These are phyloP conservation scores for Ichneumoninae sp. DNA, from an alignment of 2,888 invertebrate species.

Conservation along the genomic window DNA sequence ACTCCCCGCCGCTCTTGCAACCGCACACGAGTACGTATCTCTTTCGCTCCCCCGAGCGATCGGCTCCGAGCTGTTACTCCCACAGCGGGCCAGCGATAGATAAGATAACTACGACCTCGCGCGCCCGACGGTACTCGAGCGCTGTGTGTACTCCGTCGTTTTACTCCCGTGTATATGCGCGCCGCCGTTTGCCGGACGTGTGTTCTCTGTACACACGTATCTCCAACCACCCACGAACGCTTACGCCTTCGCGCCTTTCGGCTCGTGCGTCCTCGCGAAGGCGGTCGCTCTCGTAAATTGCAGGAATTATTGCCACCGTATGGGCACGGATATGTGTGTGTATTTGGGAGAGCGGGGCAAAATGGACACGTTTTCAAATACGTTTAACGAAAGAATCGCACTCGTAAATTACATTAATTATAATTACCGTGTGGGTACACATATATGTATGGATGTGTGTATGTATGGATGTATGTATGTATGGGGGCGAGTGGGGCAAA, in stretches of 20 bases:
- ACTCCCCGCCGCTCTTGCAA: constrained; percentile 11
- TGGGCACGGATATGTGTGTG: neutral
- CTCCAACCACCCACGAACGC: constrained; percentile 26
- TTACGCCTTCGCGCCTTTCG: constrained; percentile 43
- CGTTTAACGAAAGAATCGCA: too few species aligned
- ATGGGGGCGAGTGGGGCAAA: too few species aligned
- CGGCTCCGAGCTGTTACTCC: constrained; percentile 42
- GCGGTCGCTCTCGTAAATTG: constrained; percentile 29
- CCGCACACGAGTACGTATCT: constrained; percentile 2
- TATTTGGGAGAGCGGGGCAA: too few species aligned
- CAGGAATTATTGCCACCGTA: constrained; percentile 36
- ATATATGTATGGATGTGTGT: too few species aligned
- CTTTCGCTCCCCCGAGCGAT: constrained; percentile 29
- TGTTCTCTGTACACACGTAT: constrained; percentile 13
- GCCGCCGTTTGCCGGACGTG: neutral
- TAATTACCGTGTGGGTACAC: too few species aligned
- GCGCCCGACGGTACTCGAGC: constrained; percentile 34
- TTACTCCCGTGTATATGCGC: neutral
- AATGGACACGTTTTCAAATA: too few species aligned
- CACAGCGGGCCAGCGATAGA: constrained; percentile 57
- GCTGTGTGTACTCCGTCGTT: neutral
- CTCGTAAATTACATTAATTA: too few species aligned
- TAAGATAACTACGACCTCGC: constrained; percentile 64
- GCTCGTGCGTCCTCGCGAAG: constrained; percentile 32
- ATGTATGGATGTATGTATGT: too few species aligned